phyloP scores from a whole-genome alignment of 2,113 vertebrate genomes.

The Turdus rufiventris region DNA sequence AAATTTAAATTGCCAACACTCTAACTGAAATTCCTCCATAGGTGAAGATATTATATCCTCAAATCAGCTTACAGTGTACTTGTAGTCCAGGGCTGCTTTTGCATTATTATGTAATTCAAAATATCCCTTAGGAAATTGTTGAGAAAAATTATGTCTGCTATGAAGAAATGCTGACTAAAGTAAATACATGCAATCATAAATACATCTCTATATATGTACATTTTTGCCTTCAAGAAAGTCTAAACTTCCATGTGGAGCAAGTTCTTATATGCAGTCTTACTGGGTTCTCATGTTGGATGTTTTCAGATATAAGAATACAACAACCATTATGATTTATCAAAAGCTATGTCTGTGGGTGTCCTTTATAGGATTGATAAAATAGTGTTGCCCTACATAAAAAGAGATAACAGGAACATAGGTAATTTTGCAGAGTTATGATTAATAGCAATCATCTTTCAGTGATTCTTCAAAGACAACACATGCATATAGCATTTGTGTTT shows the following conservation, averaged over 20 bases:
- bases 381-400: not conserved
- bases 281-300: not conserved
- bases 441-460: not conserved
- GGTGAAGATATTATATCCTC: not conserved
- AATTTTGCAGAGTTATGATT: not conserved
- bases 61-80: not conserved
- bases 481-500: not conserved
- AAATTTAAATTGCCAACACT: not conserved
- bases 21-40: not conserved
- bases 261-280: not conserved
- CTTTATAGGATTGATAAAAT: not conserved
- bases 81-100: not conserved
- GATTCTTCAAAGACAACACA: not conserved
- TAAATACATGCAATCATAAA: not conserved
- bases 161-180: not conserved
- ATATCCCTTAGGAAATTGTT: not conserved
- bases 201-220: too few relatives aligned
- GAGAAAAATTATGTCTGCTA: not conserved
- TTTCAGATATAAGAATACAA: not conserved
- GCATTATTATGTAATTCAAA: not conserved
- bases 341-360: not conserved
- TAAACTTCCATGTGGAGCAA: not conserved
- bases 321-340: not conserved
- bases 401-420: not conserved
- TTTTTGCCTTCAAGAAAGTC: not conserved